Percentiles rank a stretch among this genome's conserved stretches.
These are phyloP conservation scores for Hermaeophaga mercurialis DNA, from an alignment of 2,888 invertebrate genomes.

Conservation along the genomic window DNA sequence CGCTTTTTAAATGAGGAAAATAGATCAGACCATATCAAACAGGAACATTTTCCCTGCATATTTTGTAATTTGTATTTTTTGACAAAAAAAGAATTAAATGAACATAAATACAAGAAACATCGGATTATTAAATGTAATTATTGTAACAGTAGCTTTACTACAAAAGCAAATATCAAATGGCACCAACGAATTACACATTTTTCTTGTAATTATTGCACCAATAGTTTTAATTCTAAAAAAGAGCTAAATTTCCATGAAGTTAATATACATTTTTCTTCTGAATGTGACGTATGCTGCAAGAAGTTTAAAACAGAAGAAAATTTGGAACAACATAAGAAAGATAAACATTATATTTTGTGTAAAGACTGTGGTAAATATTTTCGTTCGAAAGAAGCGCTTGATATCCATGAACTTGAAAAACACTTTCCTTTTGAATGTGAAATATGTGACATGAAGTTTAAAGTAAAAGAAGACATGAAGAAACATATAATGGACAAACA, in stretches of 20 bases:
- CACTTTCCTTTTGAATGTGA: too few species aligned
- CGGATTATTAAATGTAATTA: slow-evolving; percentile 1
- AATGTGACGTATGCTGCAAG: slow-evolving; percentile 3
- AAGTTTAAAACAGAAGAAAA: neutral
- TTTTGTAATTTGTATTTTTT: slow-evolving; percentile 3
- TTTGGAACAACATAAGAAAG: neutral
- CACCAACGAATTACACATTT: neutral
- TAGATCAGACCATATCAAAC: too few species aligned
- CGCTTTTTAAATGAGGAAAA: neutral
- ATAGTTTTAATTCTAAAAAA: neutral
- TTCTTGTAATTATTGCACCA: neutral
- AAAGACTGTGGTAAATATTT: too few species aligned
- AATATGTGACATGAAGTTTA: too few species aligned
- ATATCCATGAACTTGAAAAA: too few species aligned
- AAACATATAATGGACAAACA: too few species aligned
- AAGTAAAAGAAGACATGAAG: too few species aligned
- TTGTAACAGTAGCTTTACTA: slow-evolving; percentile 4
- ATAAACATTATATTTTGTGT: too few species aligned
- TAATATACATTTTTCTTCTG: neutral
- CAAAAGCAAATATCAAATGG: neutral
- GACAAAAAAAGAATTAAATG: neutral
- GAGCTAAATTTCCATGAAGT: neutral
- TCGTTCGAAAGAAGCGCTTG: too few species aligned
- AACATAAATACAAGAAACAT: neutral
- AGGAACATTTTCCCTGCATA: slow-evolving; percentile 6